Evolutionary conservation across 2,888 invertebrate species (phyloP).

Genomic region (Phalangium opilio): DNA sequence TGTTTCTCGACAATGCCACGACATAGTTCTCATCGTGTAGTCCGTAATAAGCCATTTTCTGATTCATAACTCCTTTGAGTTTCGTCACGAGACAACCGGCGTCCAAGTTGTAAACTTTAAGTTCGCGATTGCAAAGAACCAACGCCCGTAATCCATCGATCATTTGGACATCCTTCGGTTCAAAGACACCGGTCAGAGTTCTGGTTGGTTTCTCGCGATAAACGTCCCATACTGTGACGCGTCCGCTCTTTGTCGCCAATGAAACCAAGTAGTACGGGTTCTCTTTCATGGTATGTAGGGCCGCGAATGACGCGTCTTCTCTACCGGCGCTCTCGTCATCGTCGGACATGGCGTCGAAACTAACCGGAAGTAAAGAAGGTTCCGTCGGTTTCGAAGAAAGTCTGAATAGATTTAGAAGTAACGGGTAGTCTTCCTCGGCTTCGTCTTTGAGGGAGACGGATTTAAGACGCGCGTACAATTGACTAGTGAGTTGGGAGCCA

Average conservation of each 20-base stretch:
- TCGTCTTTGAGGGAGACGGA: constrained; percentile 25
- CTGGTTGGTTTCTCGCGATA: constrained; percentile 44
- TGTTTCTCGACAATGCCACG: constrained; percentile 65
- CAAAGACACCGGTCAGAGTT: constrained; percentile 50
- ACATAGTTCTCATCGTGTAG: constrained; percentile 61
- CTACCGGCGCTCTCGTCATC: constrained; percentile 13
- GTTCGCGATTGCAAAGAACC: constrained; percentile 62
- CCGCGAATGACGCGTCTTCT: constrained; percentile 36
- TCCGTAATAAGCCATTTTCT: constrained; percentile 80
- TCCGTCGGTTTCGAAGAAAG: constrained; percentile 31
- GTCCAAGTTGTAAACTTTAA: constrained; percentile 61
- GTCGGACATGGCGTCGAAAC: constrained; percentile 2
- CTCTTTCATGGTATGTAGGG: constrained; percentile 45
- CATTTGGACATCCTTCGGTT: constrained; percentile 60
- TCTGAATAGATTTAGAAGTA: constrained; percentile 14
- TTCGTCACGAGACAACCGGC: constrained; percentile 53
- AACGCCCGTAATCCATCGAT: constrained; percentile 53
- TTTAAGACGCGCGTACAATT: constrained; percentile 39
- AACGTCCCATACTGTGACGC: constrained; percentile 69
- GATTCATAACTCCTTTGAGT: constrained; percentile 68
- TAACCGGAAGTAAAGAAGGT: constrained; percentile 44
- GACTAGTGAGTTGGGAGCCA: constrained; percentile 63
- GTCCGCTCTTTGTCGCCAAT: constrained; percentile 53
- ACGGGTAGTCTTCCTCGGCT: constrained; percentile 16
- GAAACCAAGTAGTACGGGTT: constrained; percentile 57